Conservation (phyloP, 2,113 vertebrate genomes). For the Camelus bactrianus region DNA sequence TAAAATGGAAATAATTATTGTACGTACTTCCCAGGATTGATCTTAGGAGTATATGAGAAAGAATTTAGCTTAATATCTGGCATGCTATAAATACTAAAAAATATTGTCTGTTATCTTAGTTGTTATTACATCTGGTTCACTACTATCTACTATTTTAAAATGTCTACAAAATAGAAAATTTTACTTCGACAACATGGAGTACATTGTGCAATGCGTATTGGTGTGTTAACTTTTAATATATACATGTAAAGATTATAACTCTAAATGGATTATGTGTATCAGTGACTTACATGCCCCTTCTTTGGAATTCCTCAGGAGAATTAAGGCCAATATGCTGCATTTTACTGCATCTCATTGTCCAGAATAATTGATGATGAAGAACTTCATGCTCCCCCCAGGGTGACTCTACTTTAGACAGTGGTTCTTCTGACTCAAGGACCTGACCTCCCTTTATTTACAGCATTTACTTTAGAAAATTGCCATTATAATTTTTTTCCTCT, state of each 20-base stretch:
- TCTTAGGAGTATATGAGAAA: not conserved
- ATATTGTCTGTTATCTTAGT: not conserved
- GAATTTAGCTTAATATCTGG: not conserved
- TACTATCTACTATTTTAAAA: not conserved
- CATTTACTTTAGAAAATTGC: not conserved
- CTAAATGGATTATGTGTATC: not conserved
- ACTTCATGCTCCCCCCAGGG: not conserved
- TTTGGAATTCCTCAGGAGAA: not conserved
- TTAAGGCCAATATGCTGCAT: not conserved
- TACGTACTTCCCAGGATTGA: not conserved
- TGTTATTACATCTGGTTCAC: not conserved
- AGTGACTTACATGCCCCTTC: not conserved
- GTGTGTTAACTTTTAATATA: conserved; percentile 1
- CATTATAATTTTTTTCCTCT: conserved; percentile 36
- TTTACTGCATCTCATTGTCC: not conserved
- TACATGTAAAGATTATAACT: not conserved
- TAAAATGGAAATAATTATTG: not conserved
- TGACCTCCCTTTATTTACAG: not conserved
- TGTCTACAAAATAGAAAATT: not conserved
- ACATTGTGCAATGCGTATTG: not conserved
- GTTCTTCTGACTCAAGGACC: not conserved
- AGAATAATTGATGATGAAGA: not conserved
- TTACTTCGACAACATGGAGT: conserved; percentile 1
- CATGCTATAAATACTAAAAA: not conserved
- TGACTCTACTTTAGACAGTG: not conserved